Evolutionary conservation across 2,113 vertebrate species (phyloP).

Genomic region (Scolopax mira): DNA sequence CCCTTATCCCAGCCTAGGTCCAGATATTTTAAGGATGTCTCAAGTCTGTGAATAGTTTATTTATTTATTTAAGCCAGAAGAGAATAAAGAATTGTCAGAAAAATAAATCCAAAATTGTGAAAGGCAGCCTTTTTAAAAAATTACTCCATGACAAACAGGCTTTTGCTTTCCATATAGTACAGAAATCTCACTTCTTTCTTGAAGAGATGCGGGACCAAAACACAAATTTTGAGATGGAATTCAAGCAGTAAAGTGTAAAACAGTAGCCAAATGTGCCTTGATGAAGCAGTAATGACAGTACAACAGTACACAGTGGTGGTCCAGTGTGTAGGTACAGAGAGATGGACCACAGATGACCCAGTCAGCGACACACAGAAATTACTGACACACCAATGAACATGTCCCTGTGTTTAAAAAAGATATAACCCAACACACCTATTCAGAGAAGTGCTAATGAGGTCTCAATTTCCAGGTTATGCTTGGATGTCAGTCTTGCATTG

Average conservation of each 20-base stretch:
- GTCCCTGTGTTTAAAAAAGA: fast-evolving
- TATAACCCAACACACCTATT: not conserved
- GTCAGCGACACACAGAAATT: not conserved
- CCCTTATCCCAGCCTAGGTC: not conserved
- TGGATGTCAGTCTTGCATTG: conserved; percentile 35
- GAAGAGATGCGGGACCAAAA: not conserved
- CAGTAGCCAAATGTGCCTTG: not conserved
- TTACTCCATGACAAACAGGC: not conserved
- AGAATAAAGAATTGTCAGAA: not conserved
- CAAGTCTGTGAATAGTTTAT: not conserved
- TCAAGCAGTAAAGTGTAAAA: not conserved
- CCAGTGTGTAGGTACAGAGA: not conserved
- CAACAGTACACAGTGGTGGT: not conserved
- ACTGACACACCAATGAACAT: not conserved
- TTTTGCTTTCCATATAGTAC: not conserved
- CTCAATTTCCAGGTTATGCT: conserved; percentile 20
- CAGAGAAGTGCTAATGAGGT: conserved; percentile 13
- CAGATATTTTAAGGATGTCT: not conserved
- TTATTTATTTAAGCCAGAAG: not conserved
- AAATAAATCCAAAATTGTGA: not conserved
- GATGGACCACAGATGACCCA: not conserved
- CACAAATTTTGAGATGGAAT: not conserved
- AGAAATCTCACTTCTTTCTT: not conserved
- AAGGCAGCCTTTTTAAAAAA: not conserved
- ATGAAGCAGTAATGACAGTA: not conserved